Evolutionary conservation across 2,113 vertebrate species (phyloP).

Genomic region (Semnornis frantzii): DNA sequence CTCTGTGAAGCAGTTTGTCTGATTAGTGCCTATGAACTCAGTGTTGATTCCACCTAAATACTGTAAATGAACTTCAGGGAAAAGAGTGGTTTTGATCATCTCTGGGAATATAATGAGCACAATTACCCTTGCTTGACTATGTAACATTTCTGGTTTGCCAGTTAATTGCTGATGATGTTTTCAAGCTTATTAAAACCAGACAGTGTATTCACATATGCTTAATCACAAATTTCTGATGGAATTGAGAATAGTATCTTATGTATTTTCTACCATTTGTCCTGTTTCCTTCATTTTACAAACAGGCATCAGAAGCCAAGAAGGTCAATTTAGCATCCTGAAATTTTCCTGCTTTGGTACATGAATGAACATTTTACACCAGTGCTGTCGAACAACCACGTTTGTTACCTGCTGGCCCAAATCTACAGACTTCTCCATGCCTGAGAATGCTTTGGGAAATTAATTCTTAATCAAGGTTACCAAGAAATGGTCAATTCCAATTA

Average conservation of each 20-base stretch:
- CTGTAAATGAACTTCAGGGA: conserved; percentile 35
- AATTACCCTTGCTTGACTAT: conserved; percentile 6
- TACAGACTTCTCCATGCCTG: background rate
- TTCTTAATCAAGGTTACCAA: background rate
- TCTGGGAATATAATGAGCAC: conserved; percentile 54
- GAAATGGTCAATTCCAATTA: background rate
- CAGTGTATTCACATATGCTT: conserved; percentile 7
- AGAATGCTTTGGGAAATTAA: background rate
- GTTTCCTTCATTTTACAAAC: background rate
- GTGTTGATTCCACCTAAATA: conserved; percentile 15
- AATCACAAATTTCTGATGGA: background rate
- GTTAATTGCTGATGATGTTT: conserved; percentile 49
- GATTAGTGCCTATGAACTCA: background rate
- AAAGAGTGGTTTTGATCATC: conserved; percentile 45
- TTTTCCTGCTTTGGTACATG: background rate
- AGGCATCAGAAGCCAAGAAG: background rate
- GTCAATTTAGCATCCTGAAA: background rate
- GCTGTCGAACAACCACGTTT: background rate
- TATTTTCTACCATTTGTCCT: background rate
- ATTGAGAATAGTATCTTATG: background rate
- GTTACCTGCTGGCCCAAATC: background rate
- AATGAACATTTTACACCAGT: background rate
- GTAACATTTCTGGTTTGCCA: background rate
- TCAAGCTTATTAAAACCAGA: conserved; percentile 56
- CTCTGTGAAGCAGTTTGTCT: background rate